Conservation (phyloP, 1,140 invertebrate genomes). For the Stegodyphus mimosarum region DNA sequence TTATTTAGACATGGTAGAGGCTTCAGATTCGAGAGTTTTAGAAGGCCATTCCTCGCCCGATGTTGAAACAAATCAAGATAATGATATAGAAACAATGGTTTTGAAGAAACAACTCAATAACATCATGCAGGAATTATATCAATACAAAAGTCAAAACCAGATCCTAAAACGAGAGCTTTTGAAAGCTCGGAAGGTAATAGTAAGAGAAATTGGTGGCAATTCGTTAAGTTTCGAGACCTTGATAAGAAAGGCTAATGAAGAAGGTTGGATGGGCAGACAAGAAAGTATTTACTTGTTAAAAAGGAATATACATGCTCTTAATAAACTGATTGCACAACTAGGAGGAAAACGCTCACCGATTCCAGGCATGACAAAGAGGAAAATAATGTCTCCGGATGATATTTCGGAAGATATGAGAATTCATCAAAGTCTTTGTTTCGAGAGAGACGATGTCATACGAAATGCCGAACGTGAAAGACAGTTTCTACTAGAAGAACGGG, state of each 20-base stretch:
- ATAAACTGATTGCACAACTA: background rate
- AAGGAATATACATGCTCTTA: background rate
- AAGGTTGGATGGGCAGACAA: constrained; percentile 13
- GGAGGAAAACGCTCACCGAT: background rate
- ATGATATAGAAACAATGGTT: too few relatives aligned
- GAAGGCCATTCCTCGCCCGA: too few relatives aligned
- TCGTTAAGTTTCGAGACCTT: background rate
- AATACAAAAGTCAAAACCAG: constrained; percentile 5
- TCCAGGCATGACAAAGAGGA: background rate
- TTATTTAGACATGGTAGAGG: too few relatives aligned
- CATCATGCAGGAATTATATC: background rate
- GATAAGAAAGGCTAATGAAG: background rate
- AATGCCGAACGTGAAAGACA: background rate
- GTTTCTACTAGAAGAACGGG: background rate
- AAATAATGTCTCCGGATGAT: background rate
- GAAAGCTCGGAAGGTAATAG: background rate
- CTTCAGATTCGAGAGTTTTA: too few relatives aligned
- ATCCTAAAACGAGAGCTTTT: background rate
- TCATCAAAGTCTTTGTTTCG: background rate
- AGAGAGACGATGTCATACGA: background rate
- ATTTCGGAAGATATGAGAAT: constrained; percentile 2
- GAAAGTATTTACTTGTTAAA: background rate
- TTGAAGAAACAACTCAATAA: too few relatives aligned
- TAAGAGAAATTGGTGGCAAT: constrained; percentile 10
- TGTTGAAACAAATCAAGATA: too few relatives aligned